Evolutionary conservation across 2,888 invertebrate genomes (phyloP).

Genomic region (Tinea pellionella): DNA sequence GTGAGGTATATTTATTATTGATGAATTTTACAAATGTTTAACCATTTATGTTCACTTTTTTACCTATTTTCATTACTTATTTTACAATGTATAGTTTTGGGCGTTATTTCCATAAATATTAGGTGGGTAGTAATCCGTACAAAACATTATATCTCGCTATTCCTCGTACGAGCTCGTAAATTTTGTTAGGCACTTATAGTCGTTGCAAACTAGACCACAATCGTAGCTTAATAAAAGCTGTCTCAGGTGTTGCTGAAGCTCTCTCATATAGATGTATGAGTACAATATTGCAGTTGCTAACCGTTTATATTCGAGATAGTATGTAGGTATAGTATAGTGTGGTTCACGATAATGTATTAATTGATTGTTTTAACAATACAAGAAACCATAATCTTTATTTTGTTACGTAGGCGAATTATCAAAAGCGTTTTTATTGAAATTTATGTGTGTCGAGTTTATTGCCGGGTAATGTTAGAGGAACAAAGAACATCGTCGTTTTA

Average conservation of each 20-base stretch:
- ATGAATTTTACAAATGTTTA: no score
- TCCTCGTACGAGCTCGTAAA: neutral
- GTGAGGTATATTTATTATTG: neutral
- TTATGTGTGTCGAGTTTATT: slow-evolving; percentile 13
- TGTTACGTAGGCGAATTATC: slow-evolving; percentile 10
- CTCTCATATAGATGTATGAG: neutral
- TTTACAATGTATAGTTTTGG: no score
- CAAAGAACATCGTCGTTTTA: slow-evolving; percentile 12
- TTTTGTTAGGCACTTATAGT: neutral
- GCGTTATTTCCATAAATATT: no score
- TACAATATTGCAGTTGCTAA: neutral
- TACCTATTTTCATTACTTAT: no score
- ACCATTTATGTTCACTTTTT: no score
- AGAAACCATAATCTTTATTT: slow-evolving; percentile 8
- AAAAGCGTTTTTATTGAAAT: slow-evolving; percentile 7
- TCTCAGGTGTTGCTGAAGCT: neutral
- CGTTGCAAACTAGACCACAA: neutral
- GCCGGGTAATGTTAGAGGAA: slow-evolving; percentile 11
- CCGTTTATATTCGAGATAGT: neutral
- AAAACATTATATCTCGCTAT: neutral
- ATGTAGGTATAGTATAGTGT: neutral
- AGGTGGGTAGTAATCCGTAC: neutral
- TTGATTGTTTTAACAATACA: slow-evolving; percentile 2
- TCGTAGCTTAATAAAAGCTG: neutral
- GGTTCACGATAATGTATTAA: neutral